Base-by-base conservation (phyloP, 2,888 invertebrate genomes). In the Fragum whitleyi region DNA sequence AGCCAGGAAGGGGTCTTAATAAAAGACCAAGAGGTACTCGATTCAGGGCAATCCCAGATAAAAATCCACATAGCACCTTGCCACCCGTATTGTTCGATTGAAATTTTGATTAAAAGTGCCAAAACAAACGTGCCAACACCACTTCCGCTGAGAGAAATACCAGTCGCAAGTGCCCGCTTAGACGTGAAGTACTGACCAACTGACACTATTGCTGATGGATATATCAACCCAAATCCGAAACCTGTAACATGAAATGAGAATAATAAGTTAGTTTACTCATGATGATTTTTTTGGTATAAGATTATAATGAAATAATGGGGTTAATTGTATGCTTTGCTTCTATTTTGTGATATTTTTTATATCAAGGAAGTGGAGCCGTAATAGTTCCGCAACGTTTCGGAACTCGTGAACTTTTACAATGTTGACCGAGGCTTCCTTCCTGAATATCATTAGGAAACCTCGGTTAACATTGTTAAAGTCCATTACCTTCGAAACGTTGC, bases 111-210 rank as follows among this genome's bases (percentile, higher is more conserved):
- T 23, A 77, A 61, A 21, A 72, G 77, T 16, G 62, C 71, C 28
- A 77, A 29, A 7, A 77, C 57, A 29, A 77, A 77, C 21, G 70
- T 61, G n/a, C 77, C 77, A 7, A 53, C 65, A 21, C 77, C 77
- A 2, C 70, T 69, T 14, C 77, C 77, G 23, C 70, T 26, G 0
- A 77, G 39, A 39, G 72, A 55, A 16, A 65, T 67, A 0, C 77
- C 77, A n/a, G 70, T 70, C 2, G 77, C 77, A 19, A 77, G 19
- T 7, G 71, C 77, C 28, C 77, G 14, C 21, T 72, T 29, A 16
- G 53, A 62, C n/a, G 65, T 55, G 26, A 77, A 77, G 28, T 71
- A 42, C 7, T 61, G 39, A 0, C 70, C 69, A 2, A 77, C 77
- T 32, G 61, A 53, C 1, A 77, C 77, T 19, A 77, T 47, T 21